phyloP scores from a whole-genome alignment of 2,797 vertebrate species.

The Xenops minutus region DNA sequence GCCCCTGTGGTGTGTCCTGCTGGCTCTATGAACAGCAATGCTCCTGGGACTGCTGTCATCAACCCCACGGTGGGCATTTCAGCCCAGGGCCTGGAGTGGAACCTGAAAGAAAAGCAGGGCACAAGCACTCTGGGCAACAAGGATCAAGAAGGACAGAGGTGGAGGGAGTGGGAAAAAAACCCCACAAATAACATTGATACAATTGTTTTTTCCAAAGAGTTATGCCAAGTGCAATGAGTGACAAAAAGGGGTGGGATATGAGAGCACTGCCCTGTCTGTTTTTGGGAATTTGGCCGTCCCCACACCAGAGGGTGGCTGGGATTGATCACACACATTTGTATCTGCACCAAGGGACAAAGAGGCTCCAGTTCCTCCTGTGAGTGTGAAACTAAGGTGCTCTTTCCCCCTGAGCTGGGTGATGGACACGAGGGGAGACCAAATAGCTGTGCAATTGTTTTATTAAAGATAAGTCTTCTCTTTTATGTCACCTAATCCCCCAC shows the following conservation, averaged over 20 bases:
- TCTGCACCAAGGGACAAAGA: background rate
- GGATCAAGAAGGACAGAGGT: accelerated
- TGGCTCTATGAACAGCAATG: background rate
- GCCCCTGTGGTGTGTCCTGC: background rate
- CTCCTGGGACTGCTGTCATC: background rate
- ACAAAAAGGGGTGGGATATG: background rate
- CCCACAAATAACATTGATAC: background rate
- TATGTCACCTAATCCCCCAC: background rate
- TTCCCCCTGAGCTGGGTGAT: background rate
- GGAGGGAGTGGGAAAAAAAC: background rate
- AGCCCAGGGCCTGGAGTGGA: background rate
- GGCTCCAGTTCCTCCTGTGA: background rate
- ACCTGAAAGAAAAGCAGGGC: background rate
- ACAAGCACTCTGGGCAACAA: background rate
- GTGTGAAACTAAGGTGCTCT: too few relatives aligned
- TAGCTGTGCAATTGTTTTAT: background rate
- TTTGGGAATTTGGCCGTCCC: background rate
- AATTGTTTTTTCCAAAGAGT: background rate
- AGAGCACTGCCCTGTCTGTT: background rate
- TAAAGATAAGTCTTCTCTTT: background rate
- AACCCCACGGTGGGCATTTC: background rate
- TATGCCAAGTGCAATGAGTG: background rate
- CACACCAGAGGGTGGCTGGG: background rate
- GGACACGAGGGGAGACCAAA: background rate
- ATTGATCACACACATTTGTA: background rate